Evolutionary conservation across 64 coral and sea anemone species (phyloP).

Genomic region (Trachythela sp.): DNA sequence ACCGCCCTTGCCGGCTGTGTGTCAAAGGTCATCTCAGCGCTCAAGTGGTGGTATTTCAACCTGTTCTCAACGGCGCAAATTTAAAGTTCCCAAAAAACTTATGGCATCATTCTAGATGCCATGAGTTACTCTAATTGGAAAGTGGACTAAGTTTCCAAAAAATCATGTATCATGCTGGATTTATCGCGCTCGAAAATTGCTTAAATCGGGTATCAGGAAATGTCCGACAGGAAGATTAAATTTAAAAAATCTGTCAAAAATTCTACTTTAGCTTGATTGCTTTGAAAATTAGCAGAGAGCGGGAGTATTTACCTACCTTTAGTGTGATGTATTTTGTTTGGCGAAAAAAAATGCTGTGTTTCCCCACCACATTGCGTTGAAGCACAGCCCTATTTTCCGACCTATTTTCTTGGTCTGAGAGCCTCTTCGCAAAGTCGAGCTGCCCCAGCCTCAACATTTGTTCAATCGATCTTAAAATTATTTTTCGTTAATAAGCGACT

Average conservation of each 20-base stretch:
- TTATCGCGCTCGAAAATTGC: no score
- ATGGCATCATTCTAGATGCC: background rate
- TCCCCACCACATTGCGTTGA: no score
- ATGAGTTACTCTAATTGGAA: background rate
- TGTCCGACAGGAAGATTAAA: background rate
- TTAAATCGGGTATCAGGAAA: background rate
- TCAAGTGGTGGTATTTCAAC: background rate
- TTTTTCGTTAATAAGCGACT: no score
- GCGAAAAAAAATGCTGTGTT: no score
- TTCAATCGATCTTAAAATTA: no score
- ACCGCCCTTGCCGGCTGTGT: background rate
- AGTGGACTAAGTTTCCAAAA: background rate
- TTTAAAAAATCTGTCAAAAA: background rate
- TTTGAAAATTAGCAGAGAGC: slow-evolving; percentile 14
- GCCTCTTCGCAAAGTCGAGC: no score
- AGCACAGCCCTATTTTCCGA: no score
- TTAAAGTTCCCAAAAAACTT: slow-evolving; percentile 1
- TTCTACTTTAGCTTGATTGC: background rate
- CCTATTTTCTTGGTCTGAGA: no score
- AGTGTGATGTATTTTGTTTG: no score
- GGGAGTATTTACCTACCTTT: no score
- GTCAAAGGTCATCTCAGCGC: background rate
- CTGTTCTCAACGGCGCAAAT: background rate
- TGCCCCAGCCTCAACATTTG: no score
- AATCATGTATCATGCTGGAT: slow-evolving; percentile 8